Evolutionary conservation across 2,888 invertebrate species (phyloP), one percentile per base, ranked within the genome.

Genomic region (Macropis europaea): DNA sequence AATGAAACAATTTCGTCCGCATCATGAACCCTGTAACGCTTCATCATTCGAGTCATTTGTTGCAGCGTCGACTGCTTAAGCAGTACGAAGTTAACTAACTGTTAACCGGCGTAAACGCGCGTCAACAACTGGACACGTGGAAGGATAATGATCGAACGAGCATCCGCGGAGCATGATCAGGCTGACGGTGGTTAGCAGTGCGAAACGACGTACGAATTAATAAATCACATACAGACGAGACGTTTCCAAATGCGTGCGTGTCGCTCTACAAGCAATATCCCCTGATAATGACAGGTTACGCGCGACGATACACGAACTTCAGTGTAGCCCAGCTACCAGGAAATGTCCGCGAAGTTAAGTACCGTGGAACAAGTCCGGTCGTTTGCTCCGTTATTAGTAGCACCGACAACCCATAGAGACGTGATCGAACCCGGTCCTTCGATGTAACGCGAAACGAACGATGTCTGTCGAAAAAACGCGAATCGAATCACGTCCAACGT

Each of bases 201-300:
- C 62, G 57, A 48, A 36, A 28, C 47, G 30, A 52, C 52, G 66
- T 73, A 40, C 66, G 61, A 73, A 77, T 61, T 70, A 77, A 77
- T 77, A 77, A 77, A 76, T 77, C 77, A 73, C 61, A 34, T 56
- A 54, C 63, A 61, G 63, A 68, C 66, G 76, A 67, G 69, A 59
- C 53, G 73, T 62, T 70, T 62, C 73, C 52, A 59, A 68, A 76
- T 50, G 67, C 57, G 52, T 61, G 67, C 61, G 67, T 54, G 70
- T 63, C 63, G 67, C 60, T 63, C 62, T 69, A 64, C 67, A 70
- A 70, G 76, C 76, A 76, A 77, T 77, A 77, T 62, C 63, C n/a
- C 71, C 70, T 74, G 77, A 77, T 77, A 77, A 77, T 77, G 76
- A 77, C 76, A 76, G 77, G 77, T 74, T 77, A 73, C 70, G 73